Conservation (phyloP, 2,888 invertebrate genomes). For the Ectobius pallidus region DNA sequence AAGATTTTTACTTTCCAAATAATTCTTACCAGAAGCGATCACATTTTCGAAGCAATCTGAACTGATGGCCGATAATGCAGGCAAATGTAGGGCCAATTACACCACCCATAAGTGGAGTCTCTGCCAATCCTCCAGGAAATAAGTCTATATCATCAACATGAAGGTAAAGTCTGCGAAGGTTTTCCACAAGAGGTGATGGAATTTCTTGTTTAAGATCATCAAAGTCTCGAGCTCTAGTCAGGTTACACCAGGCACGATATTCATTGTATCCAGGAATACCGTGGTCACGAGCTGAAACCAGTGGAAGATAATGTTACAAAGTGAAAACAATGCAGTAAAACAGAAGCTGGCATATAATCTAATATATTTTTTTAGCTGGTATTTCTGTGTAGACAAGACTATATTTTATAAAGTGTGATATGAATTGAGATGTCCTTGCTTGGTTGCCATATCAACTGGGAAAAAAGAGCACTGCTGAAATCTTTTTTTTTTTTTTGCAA, state of each 20-base stretch:
- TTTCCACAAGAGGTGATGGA: slow-evolving; percentile 51
- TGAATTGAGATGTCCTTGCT: too few relatives aligned
- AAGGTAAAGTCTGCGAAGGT: slow-evolving; percentile 52
- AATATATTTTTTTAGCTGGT: too few relatives aligned
- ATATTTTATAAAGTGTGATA: too few relatives aligned
- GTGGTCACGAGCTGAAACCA: slow-evolving; percentile 55
- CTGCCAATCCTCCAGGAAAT: slow-evolving; percentile 63
- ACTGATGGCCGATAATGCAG: slow-evolving; percentile 64
- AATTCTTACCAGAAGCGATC: slow-evolving; percentile 62
- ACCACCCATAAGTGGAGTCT: slow-evolving; percentile 60
- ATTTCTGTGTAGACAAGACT: too few relatives aligned
- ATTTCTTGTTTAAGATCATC: slow-evolving; percentile 57
- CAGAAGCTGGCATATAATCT: too few relatives aligned
- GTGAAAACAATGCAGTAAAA: too few relatives aligned
- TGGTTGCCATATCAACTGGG: too few relatives aligned
- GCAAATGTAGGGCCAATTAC: slow-evolving; percentile 64
- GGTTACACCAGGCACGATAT: slow-evolving; percentile 57
- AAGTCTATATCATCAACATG: slow-evolving; percentile 64
- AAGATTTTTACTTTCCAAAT: too few relatives aligned
- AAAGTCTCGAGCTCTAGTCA: slow-evolving; percentile 56
- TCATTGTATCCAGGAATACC: slow-evolving; percentile 56
- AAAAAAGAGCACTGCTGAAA: too few relatives aligned
- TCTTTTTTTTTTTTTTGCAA: too few relatives aligned
- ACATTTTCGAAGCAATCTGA: slow-evolving; percentile 57
- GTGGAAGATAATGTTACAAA: too few relatives aligned